These are phyloP conservation scores for Paedocypris micromegethes DNA, from an alignment of 2,797 vertebrate species.

Conservation along the genomic window DNA sequence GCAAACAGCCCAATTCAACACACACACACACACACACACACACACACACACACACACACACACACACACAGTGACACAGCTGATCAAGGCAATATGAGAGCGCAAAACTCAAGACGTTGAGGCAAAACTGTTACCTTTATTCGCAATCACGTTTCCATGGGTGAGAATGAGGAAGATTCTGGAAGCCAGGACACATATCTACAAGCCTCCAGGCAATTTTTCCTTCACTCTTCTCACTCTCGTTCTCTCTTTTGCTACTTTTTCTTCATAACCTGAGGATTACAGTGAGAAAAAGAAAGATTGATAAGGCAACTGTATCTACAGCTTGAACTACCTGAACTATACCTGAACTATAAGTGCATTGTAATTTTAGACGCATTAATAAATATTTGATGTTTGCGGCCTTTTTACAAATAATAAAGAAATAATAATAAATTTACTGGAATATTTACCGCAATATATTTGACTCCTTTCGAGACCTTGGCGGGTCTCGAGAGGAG, in stretches of 20 bases:
- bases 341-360: slow-evolving; percentile 5
- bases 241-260: slow-evolving; percentile 22
- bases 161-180: background rate
- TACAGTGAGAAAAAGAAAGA: slow-evolving; percentile 11
- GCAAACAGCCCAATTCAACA: slow-evolving; percentile 17
- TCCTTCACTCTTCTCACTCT: slow-evolving; percentile 28
- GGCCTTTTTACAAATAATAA: too few species aligned
- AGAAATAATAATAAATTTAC: too few species aligned
- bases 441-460: too few species aligned
- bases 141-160: slow-evolving; percentile 2
- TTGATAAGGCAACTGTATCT: slow-evolving; percentile 29
- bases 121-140: slow-evolving; percentile 29
- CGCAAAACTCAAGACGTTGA: background rate
- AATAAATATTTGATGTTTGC: too few species aligned
- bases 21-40: slow-evolving; percentile 1
- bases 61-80: background rate
- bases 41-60: slow-evolving; percentile 14
- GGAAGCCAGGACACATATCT: background rate
- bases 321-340: slow-evolving; percentile 30
- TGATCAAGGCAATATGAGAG: background rate
- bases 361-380: slow-evolving; percentile 8
- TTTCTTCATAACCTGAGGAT: slow-evolving; percentile 42
- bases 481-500: too few species aligned
- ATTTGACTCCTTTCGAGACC: too few species aligned
- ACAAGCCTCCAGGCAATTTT: slow-evolving; percentile 3